Base-by-base conservation (phyloP, 92 coral and sea anemone genomes). In the Paragorgia papillata region DNA sequence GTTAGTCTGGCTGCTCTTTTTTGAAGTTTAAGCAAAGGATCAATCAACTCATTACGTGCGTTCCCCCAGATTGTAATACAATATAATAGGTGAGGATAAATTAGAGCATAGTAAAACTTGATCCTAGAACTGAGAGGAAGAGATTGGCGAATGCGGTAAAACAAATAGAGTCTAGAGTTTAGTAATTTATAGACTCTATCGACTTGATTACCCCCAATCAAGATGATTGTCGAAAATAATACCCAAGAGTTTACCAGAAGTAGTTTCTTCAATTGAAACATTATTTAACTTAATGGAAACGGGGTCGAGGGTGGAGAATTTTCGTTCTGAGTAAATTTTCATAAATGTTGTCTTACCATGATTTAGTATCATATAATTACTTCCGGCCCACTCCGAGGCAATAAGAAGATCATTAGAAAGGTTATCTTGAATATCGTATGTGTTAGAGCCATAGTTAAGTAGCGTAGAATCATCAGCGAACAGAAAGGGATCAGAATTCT, bases 401-500 rank as follows among this genome's bases (percentile, higher is more conserved):
- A 7, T 57, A 17, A 14, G 1, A 22, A 57, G 9, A 22, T 57
- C 22, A 9, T 22, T 57, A 2, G 22, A 17, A 1, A 57, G 22
- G 28, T 25, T 19, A 17, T 25, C 31, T 17, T 57, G 17, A 28
- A 57, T 57, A 19, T 10, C 28, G 0, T 14, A 1, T 57, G 10
- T 2, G 2, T 57, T 9, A 57, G 30, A 2, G 10, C 31, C 39
- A 27, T 27, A 37, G 43, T 31, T 59, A 26, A 59, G 33, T 14
- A 59, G 32, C 20, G 65, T 59, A 13, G 65, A 21, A 26, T 59
- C 33, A 59, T 59, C 65, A 7, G 65, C 65, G 12, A 59, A 59
- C 7, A 59, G 65, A 9, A 35, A 59, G 20, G 65, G 34, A 27
- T 27, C 20, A 0, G 65, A 26, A 0, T 19, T 21, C 7, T 3